phyloP scores from a whole-genome alignment of 2,113 vertebrate species.

The Ctenodactylus gundi region DNA sequence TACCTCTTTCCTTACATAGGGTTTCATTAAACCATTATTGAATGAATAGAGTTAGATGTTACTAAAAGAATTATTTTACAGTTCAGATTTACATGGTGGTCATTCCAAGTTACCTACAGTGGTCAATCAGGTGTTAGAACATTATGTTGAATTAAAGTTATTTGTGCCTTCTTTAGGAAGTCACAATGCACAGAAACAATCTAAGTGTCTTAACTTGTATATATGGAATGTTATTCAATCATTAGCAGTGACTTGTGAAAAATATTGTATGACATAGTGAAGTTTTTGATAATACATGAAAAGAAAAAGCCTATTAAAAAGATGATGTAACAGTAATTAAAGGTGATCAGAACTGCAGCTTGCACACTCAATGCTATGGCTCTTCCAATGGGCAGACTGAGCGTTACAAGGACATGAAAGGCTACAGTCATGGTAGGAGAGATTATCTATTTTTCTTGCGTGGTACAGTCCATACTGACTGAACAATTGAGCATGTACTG shows the following conservation, averaged over 20 bases:
- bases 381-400: not conserved
- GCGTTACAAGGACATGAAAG: not conserved
- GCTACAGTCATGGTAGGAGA: not conserved
- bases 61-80: not conserved
- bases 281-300: conserved; percentile 33
- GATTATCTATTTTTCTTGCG: not conserved
- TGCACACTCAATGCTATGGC: accelerated
- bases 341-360: not conserved
- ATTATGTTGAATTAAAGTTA: conserved; percentile 19
- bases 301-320: not conserved
- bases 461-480: not conserved
- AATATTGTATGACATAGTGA: not conserved
- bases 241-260: not conserved
- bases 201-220: not conserved
- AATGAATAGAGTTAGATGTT: not conserved
- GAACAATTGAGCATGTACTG: not conserved
- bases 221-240: not conserved
- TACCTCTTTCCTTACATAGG: not conserved
- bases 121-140: not conserved
- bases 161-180: not conserved
- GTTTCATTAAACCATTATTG: conserved; percentile 21
- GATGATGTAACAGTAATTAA: not conserved
- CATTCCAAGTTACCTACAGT: not conserved
- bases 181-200: not conserved
- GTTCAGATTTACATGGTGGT: not conserved